Evolutionary conservation across 2,113 vertebrate species (phyloP).

Genomic region (Triplophysa dalaica): DNA sequence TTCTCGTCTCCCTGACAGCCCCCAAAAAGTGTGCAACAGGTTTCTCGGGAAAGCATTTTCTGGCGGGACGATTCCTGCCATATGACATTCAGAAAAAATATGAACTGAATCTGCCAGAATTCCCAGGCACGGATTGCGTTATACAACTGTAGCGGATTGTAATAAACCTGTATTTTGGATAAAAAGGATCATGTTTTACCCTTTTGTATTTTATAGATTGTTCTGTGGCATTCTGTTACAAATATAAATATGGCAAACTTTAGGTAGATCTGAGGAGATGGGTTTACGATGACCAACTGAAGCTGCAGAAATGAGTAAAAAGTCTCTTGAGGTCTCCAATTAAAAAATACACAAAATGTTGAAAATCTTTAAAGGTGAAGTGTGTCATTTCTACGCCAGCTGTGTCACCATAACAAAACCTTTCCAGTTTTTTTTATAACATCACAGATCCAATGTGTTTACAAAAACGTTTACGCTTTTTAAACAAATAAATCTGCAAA

Average conservation of each 20-base stretch:
- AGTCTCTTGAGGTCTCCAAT: background rate
- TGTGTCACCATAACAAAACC: too few relatives aligned
- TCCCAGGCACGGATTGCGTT: conserved; percentile 86
- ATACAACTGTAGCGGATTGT: conserved; percentile 77
- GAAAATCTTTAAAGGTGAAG: background rate
- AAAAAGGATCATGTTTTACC: conserved; percentile 56
- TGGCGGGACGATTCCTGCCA: conserved; percentile 91
- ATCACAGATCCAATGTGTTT: too few relatives aligned
- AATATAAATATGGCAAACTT: conserved; percentile 25
- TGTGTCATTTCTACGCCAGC: too few relatives aligned
- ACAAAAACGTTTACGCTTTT: too few relatives aligned
- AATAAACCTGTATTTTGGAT: conserved; percentile 54
- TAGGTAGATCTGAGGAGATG: conserved; percentile 7
- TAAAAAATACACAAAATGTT: background rate
- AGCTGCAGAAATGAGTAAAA: background rate
- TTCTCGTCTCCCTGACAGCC: conserved; percentile 87
- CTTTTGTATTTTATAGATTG: conserved; percentile 74
- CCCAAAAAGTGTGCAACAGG: conserved; percentile 85
- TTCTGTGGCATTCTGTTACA: conserved; percentile 62
- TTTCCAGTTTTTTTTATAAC: too few relatives aligned
- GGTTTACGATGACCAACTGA: background rate
- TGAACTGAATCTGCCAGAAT: conserved; percentile 85
- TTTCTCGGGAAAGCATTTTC: conserved; percentile 90
- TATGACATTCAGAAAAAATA: conserved; percentile 93
- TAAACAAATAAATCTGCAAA: too few relatives aligned